These are phyloP conservation scores for Drosophila ercepeae DNA, from an alignment of 1,140 invertebrate genomes.

Conservation along the genomic window DNA sequence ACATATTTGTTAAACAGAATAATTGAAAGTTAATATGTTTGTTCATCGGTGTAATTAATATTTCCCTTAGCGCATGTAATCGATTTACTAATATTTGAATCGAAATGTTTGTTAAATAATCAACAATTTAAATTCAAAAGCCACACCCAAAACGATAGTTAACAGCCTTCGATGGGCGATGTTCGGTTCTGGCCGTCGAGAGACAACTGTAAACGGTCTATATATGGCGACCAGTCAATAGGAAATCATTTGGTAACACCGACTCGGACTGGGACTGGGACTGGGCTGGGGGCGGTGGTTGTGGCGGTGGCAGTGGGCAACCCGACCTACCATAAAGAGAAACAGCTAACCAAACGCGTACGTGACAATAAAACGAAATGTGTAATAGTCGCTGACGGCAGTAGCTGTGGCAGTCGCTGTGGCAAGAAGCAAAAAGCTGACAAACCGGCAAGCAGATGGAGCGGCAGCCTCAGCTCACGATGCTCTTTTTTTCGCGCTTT, in stretches of 20 bases:
- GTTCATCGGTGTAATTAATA: not conserved
- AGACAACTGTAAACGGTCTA: constrained; percentile 39
- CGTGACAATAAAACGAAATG: constrained; percentile 82
- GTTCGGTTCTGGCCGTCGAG: constrained; percentile 20
- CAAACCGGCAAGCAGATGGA: constrained; percentile 33
- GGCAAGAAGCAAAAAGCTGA: constrained; percentile 28
- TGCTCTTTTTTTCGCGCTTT: constrained; percentile 34
- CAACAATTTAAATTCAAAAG: constrained; percentile 34
- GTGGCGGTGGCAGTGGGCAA: not conserved
- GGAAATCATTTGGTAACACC: constrained; percentile 45
- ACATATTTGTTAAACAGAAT: constrained; percentile 2
- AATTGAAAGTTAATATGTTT: not conserved
- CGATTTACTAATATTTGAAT: constrained; percentile 15
- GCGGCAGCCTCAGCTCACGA: constrained; percentile 9
- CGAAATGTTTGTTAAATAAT: too few relatives aligned
- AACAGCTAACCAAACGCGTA: constrained; percentile 53
- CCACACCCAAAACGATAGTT: constrained; percentile 37
- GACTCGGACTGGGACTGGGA: not conserved
- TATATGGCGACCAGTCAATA: constrained; percentile 60
- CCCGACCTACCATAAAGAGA: constrained; percentile 69
- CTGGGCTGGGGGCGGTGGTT: too few relatives aligned
- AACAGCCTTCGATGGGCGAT: constrained; percentile 23
- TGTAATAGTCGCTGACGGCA: constrained; percentile 58
- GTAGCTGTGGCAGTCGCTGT: constrained; percentile 5
- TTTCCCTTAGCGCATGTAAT: not conserved